phyloP scores from a whole-genome alignment of 92 coral and sea anemone species.

The Umimayanthus chanpuru region DNA sequence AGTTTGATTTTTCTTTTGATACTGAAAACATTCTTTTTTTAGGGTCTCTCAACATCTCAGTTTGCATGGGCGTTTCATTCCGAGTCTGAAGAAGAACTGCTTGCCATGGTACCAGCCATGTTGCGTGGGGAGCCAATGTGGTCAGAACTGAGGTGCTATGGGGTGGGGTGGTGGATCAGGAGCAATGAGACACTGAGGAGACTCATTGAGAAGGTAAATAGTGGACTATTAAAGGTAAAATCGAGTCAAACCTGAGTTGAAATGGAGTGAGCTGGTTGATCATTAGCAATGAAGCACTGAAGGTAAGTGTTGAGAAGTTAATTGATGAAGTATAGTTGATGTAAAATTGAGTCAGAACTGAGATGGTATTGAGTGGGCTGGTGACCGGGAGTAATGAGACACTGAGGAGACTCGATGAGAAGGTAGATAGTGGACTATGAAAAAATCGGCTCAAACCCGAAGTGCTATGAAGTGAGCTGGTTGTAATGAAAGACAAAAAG shows the following conservation, averaged over 20 bases:
- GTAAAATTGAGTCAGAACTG: conserved; percentile 66
- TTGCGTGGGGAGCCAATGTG: conserved; percentile 91
- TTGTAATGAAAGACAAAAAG: conserved; percentile 43
- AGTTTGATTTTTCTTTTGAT: no score
- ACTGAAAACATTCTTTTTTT: background rate
- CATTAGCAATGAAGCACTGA: conserved; percentile 79
- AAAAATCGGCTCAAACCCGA: conserved; percentile 65
- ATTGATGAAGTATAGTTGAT: background rate
- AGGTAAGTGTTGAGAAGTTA: background rate
- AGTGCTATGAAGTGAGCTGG: conserved; percentile 83
- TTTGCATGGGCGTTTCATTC: conserved; percentile 99
- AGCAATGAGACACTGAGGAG: conserved; percentile 91
- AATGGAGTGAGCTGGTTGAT: conserved; percentile 93
- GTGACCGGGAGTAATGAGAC: conserved; percentile 95
- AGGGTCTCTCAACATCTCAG: conserved; percentile 93
- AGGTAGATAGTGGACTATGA: conserved; percentile 48
- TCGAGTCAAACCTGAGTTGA: conserved; percentile 77
- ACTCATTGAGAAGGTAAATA: conserved; percentile 82
- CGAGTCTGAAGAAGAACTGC: conserved; percentile 91
- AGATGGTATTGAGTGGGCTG: conserved; percentile 93
- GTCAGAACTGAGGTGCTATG: conserved; percentile 90
- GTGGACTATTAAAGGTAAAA: background rate
- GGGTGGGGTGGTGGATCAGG: conserved; percentile 98
- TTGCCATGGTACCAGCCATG: conserved; percentile 98
- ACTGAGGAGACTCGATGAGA: conserved; percentile 85